A percentile compares a stretch with the other conserved stretches of the same genome.
Conservation (phyloP, 2,888 invertebrate species). For the Erpobdella octoculata region DNA sequence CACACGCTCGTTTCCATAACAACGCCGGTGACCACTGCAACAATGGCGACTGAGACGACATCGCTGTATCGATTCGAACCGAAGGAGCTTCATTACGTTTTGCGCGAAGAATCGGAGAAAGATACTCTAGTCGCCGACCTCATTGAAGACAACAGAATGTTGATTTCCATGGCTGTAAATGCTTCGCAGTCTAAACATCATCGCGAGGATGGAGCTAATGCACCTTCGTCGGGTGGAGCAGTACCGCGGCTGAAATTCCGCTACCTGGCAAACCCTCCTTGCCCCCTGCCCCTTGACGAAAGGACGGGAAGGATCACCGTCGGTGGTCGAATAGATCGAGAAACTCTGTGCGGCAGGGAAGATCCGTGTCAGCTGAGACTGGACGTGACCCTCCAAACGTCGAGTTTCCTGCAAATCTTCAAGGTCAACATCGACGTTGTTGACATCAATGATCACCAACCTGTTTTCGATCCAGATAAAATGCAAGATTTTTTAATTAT, state of each 20-base stretch:
- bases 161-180: too few relatives aligned
- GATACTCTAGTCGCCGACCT: background rate
- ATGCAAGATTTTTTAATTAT: background rate
- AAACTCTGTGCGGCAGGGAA: constrained; percentile 32
- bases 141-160: background rate
- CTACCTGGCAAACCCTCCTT: constrained; percentile 32
- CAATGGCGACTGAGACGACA: background rate
- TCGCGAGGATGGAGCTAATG: too few relatives aligned
- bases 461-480: constrained; percentile 13
- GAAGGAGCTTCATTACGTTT: constrained; percentile 7
- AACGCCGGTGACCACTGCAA: background rate
- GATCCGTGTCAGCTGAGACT: constrained; percentile 27
- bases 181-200: too few relatives aligned
- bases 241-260: constrained; percentile 30
- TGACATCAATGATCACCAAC: constrained; percentile 30
- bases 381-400: constrained; percentile 25
- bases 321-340: constrained; percentile 34
- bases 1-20: background rate
- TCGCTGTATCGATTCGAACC: background rate
- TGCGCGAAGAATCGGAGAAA: constrained; percentile 1
- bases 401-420: constrained; percentile 14
- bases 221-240: too few relatives aligned
- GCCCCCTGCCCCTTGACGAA: constrained; percentile 29
- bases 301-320: constrained; percentile 33
- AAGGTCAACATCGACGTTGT: constrained; percentile 19